These are phyloP conservation scores for Phortica variegata DNA, from an alignment of 1,140 invertebrate genomes.

Conservation along the genomic window DNA sequence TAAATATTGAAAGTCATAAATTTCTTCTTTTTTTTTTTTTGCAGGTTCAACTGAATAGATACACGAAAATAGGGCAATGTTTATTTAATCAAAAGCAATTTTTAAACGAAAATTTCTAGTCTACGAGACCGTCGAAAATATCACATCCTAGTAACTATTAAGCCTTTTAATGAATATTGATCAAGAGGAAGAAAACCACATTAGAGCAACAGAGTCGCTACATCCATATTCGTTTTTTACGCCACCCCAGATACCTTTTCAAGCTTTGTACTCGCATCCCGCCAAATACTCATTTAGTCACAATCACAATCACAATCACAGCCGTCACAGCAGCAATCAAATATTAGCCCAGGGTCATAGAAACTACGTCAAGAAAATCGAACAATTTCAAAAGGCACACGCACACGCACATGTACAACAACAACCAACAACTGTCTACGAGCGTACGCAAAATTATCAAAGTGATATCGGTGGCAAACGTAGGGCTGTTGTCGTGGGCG, in stretches of 20 bases:
- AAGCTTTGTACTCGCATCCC: conserved; percentile 11
- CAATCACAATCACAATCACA: conserved; percentile 4
- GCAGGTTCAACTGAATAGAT: no score
- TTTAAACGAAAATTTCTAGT: no score
- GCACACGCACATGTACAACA: neutral
- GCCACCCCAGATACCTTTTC: neutral
- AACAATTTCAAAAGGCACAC: no score
- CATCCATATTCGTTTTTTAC: neutral
- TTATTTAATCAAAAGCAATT: no score
- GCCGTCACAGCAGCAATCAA: neutral
- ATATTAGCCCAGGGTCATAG: no score
- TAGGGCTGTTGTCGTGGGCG: neutral
- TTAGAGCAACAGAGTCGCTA: neutral
- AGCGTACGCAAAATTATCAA: conserved; percentile 11
- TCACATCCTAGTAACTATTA: no score
- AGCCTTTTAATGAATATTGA: conserved; percentile 3
- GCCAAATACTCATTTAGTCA: no score
- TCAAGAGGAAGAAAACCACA: neutral
- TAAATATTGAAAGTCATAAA: no score
- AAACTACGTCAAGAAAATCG: no score
- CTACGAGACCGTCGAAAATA: no score
- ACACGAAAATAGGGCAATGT: no score
- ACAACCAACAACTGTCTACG: conserved; percentile 2
- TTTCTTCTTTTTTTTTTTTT: no score
- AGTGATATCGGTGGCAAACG: neutral